Evolutionary conservation across 2,797 vertebrate species (phyloP), one percentile per base, ranked within the genome.

Genomic region (Notamacropus eugenii): DNA sequence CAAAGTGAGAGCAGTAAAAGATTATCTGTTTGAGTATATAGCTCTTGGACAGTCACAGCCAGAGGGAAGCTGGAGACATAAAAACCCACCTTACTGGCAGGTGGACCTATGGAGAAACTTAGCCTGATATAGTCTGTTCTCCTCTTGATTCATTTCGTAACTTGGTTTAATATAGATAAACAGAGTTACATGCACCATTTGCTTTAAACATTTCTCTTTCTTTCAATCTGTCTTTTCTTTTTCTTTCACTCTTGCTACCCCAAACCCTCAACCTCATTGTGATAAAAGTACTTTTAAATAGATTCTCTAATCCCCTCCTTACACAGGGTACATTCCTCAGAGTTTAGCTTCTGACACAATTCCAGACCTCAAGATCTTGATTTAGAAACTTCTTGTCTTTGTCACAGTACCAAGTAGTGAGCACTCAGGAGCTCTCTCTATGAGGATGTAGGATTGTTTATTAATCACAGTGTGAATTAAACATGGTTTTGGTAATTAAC

Each of bases 311-410:
- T 67, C 50, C 55, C 46, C 29, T 95, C 74, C 90, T 96, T 62
- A 90, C 58, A 1, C 5, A 54, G 22, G 27, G 54, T 58, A 5
- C 0, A 56, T 28, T 54, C 74, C n/a, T 92, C 40, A 52, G 1
- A 50, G 52, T 93, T 28, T 94, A 93, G 34, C 29, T 56, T 1
- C 94, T 4, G 59, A 9, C 14, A 82, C 11, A 12, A 24, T 82
- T 11, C n/a, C 95, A 92, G 59, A 97, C 1, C 82, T 10, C 54
- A 91, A 3, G 6, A 74, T 54, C 46, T 67, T 95, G 54, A 95
- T 97, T 95, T 95, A 96, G 96, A 54, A 34, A 46, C 13, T 31
- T 90, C 0, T 90, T 95, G 29, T 91, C 34, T 92, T 90, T 95
- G 62, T 46, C 10, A 10, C 3, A 82, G 9, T 0, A 6, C 10